Evolutionary conservation across 2,888 invertebrate genomes (phyloP).

Genomic region (Leuctra nigra): DNA sequence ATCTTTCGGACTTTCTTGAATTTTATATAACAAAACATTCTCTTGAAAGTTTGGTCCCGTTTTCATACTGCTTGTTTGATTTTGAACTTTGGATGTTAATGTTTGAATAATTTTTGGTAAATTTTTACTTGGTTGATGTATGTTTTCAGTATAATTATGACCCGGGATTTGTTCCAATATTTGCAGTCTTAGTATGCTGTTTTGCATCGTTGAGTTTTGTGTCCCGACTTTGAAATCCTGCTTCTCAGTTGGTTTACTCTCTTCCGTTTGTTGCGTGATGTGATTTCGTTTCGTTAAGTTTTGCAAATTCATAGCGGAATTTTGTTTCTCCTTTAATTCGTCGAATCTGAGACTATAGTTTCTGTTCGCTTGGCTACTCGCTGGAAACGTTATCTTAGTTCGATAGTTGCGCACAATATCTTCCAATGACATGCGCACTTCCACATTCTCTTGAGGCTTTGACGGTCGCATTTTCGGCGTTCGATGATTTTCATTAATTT

Average conservation of each 20-base stretch:
- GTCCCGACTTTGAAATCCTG: not conserved
- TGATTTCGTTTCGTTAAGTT: not conserved
- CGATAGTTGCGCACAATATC: conserved; percentile 10
- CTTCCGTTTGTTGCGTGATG: not conserved
- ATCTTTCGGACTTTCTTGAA: too few relatives aligned
- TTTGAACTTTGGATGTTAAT: not conserved
- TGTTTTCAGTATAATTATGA: not conserved
- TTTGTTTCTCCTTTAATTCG: conserved; percentile 4
- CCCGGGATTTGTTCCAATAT: not conserved
- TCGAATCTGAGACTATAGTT: conserved; percentile 5
- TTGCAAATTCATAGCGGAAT: not conserved
- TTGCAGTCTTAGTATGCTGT: not conserved
- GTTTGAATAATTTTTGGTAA: not conserved
- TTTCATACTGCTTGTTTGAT: not conserved
- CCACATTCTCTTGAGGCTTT: not conserved
- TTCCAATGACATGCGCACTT: conserved; percentile 11
- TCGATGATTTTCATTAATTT: not conserved
- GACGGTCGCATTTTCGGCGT: not conserved
- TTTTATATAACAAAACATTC: too few relatives aligned
- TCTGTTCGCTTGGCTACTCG: not conserved
- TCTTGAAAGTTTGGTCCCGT: too few relatives aligned
- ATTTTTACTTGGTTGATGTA: not conserved
- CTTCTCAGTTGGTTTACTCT: not conserved
- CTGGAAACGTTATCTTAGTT: conserved; percentile 5
- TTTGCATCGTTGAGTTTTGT: not conserved